Base-by-base conservation (phyloP, 2,797 vertebrate genomes). In the Acanthis flammea region DNA sequence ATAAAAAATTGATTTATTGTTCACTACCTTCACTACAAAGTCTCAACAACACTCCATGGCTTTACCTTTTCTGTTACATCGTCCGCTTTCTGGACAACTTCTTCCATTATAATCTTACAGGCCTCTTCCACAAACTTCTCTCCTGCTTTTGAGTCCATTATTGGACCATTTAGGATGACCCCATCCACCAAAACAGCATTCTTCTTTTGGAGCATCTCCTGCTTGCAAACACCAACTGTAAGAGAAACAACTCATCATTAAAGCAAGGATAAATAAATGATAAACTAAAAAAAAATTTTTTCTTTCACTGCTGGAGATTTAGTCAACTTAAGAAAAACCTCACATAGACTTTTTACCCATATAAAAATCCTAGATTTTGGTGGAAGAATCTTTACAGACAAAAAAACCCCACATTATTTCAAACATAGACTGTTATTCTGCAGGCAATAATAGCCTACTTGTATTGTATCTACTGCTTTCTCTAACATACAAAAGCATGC, bases 121-220 rank as follows among this genome's bases (percentile, higher is more conserved):
- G 98, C 97, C 15, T 98, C 98, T 88, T 98, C 97, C 50, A 99
- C 96, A 97, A 99, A 98, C 70, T 96, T 97, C 94, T 98, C 98
- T 88, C 98, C 98, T 66, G 97, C 91, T 62, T 90, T 97, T 60
- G 92, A 82, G 41, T 98, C 97, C 86, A 96, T 94, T 42, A 97
- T 95, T 3, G 98, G 98, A 22, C 98, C 97, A 39, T 98, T 98
- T 85, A 98, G 89, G 44, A 97, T 9, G 10, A 98, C 62, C 1
- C 97, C 98, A 74, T 98, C 98, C 85, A 98, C 97, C 24, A 98
- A 91, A 82, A 98, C 86, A 23, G 97, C 95, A 25, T 80, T 97
- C 75, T 97, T 98, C 79, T 93, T 95, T 48, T 96, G 94, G 24
- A 93, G 67, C 89, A 92, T 93, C 53, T 98, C 98, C 44, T 77